A percentile compares a stretch with the other conserved stretches of the same genome.
Conservation (phyloP, 2,113 vertebrate species). For the Lonchura striata region DNA sequence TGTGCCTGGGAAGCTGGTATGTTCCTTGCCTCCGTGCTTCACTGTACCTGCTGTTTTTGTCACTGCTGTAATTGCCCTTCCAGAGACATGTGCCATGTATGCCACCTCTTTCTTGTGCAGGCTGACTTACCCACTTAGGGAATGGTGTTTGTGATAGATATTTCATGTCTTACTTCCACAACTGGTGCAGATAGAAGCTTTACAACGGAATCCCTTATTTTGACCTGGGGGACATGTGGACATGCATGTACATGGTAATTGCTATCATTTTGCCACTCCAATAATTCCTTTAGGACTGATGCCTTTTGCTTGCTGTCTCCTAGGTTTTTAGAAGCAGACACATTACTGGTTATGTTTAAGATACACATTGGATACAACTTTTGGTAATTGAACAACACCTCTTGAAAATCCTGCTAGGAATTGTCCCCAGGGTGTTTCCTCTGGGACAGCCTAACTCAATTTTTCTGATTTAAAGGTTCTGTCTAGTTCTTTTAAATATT, state of each 20-base stretch:
- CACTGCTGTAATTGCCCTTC: background rate
- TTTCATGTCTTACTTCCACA: background rate
- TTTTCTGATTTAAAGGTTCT: conserved; percentile 83
- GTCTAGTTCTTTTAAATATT: conserved; percentile 86
- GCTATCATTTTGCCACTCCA: background rate
- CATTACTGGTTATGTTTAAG: conserved; percentile 50
- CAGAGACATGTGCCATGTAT: rapidly evolving
- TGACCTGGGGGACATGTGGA: background rate
- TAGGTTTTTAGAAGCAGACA: conserved; percentile 21
- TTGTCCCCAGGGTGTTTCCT: conserved; percentile 77
- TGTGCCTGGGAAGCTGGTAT: background rate
- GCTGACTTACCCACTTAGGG: background rate
- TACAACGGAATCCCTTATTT: background rate
- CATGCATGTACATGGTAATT: background rate
- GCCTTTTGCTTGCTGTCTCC: conserved; percentile 45
- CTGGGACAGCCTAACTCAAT: conserved; percentile 78
- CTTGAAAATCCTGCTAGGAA: conserved; percentile 77
- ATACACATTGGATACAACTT: conserved; percentile 70
- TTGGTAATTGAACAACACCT: conserved; percentile 73
- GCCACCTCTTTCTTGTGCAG: background rate
- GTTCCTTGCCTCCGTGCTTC: background rate
- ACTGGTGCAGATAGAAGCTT: background rate
- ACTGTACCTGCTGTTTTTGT: background rate
- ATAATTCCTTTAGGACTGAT: background rate
- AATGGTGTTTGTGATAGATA: background rate